Evolutionary conservation across 2,888 invertebrate genomes (phyloP), one percentile per base, ranked within the genome.

Genomic region (Tortricodes alternella): DNA sequence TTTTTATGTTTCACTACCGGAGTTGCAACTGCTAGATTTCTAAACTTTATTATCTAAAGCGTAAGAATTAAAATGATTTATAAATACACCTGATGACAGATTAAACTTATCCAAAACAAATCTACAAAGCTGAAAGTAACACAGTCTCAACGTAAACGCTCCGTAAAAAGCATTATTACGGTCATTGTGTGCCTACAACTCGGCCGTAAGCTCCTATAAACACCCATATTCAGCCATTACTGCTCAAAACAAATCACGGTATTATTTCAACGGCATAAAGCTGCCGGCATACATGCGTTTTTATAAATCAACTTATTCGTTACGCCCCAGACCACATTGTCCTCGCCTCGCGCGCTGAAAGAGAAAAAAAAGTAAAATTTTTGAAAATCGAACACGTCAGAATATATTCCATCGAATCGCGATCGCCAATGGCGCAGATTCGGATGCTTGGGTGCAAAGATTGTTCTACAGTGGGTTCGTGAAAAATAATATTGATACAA

Each of bases 301-400:
- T 78, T 83, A 82, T 85, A 84, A 84, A 86, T 83, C 83, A 85
- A 80, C 78, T 80, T 83, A 85, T 87, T 84, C 86, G 86, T 81
- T 85, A 81, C 84, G 84, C 82, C 76, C 76, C 73, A 73, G 74
- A 71, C 78, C 70, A 76, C 84, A 85, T 86, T 86, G 85, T 85
- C 82, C 85, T 79, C 77, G 78, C 72, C 71, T 77, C 76, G 75
- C 68, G 74, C 72, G 71, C 56, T 65, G 66, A 74, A 76, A 73
- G 66, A 72, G 64, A 74, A 77, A 76, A 78, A 80, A 71, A 68
- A 70, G 67, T 35, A 62, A 62, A 62, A 58, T 64, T 71, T 74
- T 74, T 64, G 68, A 80, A 85, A 80, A 82, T 81, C 77, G 80
- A 80, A 80, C 73, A 76, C 78, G 74, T 85, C 85, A 83, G 81